phyloP scores from a whole-genome alignment of 2,888 invertebrate species.

The Cremastobaeus sp. region DNA sequence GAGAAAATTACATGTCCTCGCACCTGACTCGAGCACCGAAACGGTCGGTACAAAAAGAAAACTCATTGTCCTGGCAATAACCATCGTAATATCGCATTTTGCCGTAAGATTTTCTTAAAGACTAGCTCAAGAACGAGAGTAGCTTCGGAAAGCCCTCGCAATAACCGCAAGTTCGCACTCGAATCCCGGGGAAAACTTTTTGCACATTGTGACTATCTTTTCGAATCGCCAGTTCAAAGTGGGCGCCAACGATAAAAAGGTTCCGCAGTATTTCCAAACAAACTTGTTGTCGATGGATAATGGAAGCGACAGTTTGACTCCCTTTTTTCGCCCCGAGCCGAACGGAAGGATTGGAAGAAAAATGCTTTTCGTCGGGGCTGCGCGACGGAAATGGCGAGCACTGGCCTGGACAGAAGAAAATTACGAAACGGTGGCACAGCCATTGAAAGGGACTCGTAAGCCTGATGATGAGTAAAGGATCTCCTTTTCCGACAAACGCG shows the following conservation, averaged over 20 bases:
- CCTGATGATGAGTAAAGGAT: conserved; percentile 60
- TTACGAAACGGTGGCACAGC: conserved; percentile 51
- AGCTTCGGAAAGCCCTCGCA: conserved; percentile 2
- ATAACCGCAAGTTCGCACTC: too few relatives aligned
- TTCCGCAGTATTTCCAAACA: conserved; percentile 39
- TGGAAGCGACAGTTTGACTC: conserved; percentile 55
- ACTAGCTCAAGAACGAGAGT: conserved; percentile 12
- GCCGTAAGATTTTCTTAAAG: conserved; percentile 22
- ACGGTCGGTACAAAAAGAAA: conserved; percentile 3
- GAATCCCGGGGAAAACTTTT: too few relatives aligned
- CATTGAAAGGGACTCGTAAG: conserved; percentile 56
- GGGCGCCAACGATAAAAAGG: too few relatives aligned
- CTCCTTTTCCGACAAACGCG: conserved; percentile 38
- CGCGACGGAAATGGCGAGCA: conserved; percentile 50
- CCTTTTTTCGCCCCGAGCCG: conserved; percentile 31
- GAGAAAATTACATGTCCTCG: neutral
- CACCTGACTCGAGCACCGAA: conserved; percentile 13
- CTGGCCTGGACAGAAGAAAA: conserved; percentile 53
- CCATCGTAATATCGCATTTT: conserved; percentile 23
- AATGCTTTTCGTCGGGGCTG: conserved; percentile 15
- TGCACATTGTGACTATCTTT: too few relatives aligned
- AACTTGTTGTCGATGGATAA: conserved; percentile 48
- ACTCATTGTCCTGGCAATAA: conserved; percentile 26
- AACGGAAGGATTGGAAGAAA: conserved; percentile 29
- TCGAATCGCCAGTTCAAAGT: too few relatives aligned